A percentile compares a stretch with the other conserved stretches of the same genome.
Evolutionary conservation across 2,888 invertebrate genomes (phyloP).

Genomic region (Acanthosoma haemorrhoidale): DNA sequence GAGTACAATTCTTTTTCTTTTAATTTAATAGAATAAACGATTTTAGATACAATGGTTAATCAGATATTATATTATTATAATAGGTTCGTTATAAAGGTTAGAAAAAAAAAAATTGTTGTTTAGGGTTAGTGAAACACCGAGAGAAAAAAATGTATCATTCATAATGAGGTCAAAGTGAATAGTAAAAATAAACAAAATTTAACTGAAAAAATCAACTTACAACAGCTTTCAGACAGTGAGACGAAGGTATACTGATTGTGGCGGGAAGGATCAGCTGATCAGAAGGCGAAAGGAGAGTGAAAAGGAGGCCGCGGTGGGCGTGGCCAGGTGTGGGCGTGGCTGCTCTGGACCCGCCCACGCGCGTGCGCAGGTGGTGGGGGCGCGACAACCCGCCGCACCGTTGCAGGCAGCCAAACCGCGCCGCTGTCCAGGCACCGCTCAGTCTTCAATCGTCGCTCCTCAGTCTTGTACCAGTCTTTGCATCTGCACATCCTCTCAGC

Average conservation of each 20-base stretch:
- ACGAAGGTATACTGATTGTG: conserved; percentile 2
- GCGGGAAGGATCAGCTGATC: conserved; percentile 1
- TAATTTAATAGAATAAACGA: too few relatives aligned
- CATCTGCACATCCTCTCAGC: neutral
- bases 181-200: too few relatives aligned
- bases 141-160: too few relatives aligned
- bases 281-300: conserved; percentile 17
- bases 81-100: too few relatives aligned
- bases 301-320: conserved; percentile 24
- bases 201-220: neutral
- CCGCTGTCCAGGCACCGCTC: conserved; percentile 2
- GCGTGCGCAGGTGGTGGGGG: conserved; percentile 34
- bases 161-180: too few relatives aligned
- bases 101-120: too few relatives aligned
- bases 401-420: conserved; percentile 23
- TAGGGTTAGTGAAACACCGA: too few relatives aligned
- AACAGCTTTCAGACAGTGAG: neutral
- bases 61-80: too few relatives aligned
- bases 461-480: neutral
- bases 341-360: conserved; percentile 30
- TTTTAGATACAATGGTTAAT: too few relatives aligned
- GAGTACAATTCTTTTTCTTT: too few relatives aligned
- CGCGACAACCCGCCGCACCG: conserved; percentile 18
- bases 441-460: neutral
- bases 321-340: neutral